Base-by-base conservation (phyloP, 2,888 invertebrate genomes). In the Limenitis camilla region DNA sequence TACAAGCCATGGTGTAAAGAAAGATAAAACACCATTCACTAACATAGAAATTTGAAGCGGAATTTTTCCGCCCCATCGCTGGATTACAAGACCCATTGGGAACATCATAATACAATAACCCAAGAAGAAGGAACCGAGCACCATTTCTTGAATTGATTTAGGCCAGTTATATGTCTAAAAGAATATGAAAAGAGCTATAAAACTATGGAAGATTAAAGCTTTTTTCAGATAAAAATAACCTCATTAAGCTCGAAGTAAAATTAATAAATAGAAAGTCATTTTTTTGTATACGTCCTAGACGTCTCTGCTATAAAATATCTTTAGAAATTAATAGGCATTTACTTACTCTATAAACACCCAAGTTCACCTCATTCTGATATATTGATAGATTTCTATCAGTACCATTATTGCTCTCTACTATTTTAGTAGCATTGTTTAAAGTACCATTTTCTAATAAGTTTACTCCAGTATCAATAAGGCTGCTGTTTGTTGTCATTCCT, bases 1-100 rank as follows among this genome's bases (percentile, higher is more conserved):
- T 4, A 63, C 55, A 8, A 63, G 33, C 65, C 65, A 66, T 2
- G 70, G 69, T 5, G 65, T 57, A 8, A 61, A 45, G 28, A 69
- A 50, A 6, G 73, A 72, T 0, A 71, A 53, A 0, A 78, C 19
- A 0, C 69, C 76, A 47, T 74, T 81, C 5, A 69, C 51, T 6
- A 71, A 61, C 43, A 90, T 68, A 0, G 87, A 81, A 0, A 79
- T 56, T 29, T 84, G 80, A 7, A 88, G 62, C 0, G 92, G 78
- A 33, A 88, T 72, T 60, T 91, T 91, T 0, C 91, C 92, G 1
- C 93, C 92, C 74, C 89, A 89, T 1, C 81, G 75, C 61, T 90
- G 91, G 0, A 90, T 89, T 32, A 92, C 69, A 52, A 89, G 67
- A 0, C 91, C 91, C 29, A 89, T 82, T 0, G 88, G 88, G n/a